Base-by-base conservation (phyloP, 2,113 vertebrate species). In the Isichthys henryi region DNA sequence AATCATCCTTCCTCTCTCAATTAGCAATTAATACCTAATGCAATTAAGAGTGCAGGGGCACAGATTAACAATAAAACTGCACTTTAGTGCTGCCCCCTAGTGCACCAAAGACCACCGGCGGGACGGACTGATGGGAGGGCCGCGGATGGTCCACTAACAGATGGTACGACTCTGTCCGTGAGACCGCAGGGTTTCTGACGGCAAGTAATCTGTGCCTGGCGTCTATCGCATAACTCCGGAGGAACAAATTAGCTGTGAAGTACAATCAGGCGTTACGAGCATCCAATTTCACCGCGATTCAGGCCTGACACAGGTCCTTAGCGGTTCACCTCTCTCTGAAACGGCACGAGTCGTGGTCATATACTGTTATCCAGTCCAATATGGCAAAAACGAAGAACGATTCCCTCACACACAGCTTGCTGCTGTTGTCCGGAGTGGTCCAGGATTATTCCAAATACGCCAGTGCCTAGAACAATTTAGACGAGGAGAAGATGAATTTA, bases 171-270 rank as follows among this genome's bases (percentile, higher is more conserved):
- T 84, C 19, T 9, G 8, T 46, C 82, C 3, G 1, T 84, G 45
- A 46, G 45, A n/a, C 8, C 19, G 45, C 3, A 9, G 45, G 23
- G 39, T n/a, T 84, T 84, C 45, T 48, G 82, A n/a, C 0, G 8
- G 8, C 11, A 7, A 21, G 21, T 46, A 43, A 39, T 7, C 74
- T 80, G 27, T 3, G 15, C 15, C 0, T 1, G 23, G 83, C 3
- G 13, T 9, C n/a, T 23, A 27, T 86, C 11, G 50, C n/a, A 9
- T 27, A 10, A 58, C 31, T 46, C 39, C 86, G 3, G 53, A 88
- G 35, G 39, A 83, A 82, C 31, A 82, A 89, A 89, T 89, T 85
- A 89, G 39, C 50, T 66, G 53, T 85, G 88, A 89, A 89, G 74
- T 84, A 83, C 88, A 84, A 74, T 89, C n/a, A 48, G 39, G 88